These are phyloP conservation scores for Bilobella aurantiaca DNA, from an alignment of 1,140 invertebrate genomes.

Conservation along the genomic window DNA sequence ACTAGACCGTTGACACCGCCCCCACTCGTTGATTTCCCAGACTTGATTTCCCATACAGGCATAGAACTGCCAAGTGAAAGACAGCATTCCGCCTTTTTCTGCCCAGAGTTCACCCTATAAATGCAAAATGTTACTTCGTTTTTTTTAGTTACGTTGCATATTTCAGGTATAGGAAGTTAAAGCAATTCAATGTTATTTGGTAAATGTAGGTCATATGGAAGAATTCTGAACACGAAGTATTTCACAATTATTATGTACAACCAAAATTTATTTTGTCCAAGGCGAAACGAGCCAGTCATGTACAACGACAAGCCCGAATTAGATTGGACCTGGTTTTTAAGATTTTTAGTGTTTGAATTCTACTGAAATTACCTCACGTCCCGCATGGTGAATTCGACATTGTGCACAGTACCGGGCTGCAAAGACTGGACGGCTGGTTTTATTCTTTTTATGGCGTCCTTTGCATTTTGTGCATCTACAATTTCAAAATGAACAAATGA, in stretches of 20 bases:
- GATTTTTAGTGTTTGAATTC: not conserved
- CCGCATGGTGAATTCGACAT: constrained; percentile 81
- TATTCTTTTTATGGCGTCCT: constrained; percentile 70
- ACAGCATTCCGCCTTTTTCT: constrained; percentile 67
- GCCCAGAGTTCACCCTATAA: constrained; percentile 88
- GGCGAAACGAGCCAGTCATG: not conserved
- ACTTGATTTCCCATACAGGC: constrained; percentile 91
- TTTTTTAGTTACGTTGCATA: too few species aligned
- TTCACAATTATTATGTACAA: not conserved
- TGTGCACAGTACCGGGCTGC: constrained; percentile 77
- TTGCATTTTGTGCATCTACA: constrained; percentile 76
- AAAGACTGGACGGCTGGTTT: constrained; percentile 72
- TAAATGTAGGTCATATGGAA: not conserved
- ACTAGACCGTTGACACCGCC: constrained; percentile 76
- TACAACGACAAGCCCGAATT: not conserved
- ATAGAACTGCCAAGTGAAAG: constrained; percentile 83
- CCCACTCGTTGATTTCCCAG: constrained; percentile 93
- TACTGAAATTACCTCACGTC: constrained; percentile 62
- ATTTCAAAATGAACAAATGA: constrained; percentile 7
- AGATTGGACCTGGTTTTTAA: not conserved
- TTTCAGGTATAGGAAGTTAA: too few species aligned
- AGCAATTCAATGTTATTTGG: not conserved
- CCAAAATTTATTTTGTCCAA: constrained; percentile 1
- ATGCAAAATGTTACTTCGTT: too few species aligned
- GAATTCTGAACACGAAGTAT: not conserved